These are phyloP conservation scores for Melipona quadrifasciata DNA, from an alignment of 1,140 invertebrate species.

Conservation along the genomic window DNA sequence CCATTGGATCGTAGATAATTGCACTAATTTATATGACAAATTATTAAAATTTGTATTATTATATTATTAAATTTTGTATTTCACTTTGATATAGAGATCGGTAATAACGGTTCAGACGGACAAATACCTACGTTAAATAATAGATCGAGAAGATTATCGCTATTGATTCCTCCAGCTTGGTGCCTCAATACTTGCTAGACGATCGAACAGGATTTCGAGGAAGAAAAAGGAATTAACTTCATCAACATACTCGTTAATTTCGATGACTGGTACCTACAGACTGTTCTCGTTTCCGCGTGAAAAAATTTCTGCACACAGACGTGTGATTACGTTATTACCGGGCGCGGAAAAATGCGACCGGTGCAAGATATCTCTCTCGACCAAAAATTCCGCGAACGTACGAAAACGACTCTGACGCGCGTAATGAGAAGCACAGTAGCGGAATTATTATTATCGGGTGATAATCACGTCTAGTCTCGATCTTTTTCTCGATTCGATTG, in stretches of 20 bases:
- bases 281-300: neutral
- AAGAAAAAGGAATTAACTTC: neutral
- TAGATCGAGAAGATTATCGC: neutral
- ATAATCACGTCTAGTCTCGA: neutral
- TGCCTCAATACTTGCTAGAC: neutral
- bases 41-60: no score
- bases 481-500: no score
- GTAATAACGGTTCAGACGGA: neutral
- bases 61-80: no score
- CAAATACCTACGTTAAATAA: neutral
- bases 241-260: neutral
- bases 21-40: no score
- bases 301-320: neutral
- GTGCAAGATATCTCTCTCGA: neutral
- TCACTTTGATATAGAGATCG: no score
- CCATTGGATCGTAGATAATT: no score
- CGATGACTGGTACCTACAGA: neutral
- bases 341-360: neutral
- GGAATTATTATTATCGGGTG: neutral
- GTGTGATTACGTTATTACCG: neutral
- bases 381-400: neutral
- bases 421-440: neutral
- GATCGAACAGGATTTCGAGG: neutral
- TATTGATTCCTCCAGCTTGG: neutral
- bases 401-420: neutral